Evolutionary conservation across 53 echinoderm and acorn worm species (phyloP).

Genomic region (Patiria pectinifera): DNA sequence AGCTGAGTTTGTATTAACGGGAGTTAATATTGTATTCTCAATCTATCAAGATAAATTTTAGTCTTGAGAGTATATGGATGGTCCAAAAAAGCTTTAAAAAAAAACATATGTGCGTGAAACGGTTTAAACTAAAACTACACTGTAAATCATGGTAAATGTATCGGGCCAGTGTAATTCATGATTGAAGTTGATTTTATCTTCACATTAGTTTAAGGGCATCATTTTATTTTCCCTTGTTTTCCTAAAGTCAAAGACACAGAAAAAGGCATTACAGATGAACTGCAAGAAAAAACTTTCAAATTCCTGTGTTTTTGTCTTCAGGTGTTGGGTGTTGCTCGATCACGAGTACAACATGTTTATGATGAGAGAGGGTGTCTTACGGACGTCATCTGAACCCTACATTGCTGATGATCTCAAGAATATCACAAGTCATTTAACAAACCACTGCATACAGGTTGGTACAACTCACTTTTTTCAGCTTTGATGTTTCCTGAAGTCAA

Average conservation of each 20-base stretch:
- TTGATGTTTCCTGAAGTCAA: background rate
- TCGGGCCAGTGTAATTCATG: no score
- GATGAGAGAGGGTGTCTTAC: slow-evolving; percentile 83
- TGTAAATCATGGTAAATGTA: no score
- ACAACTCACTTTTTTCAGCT: background rate
- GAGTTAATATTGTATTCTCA: no score
- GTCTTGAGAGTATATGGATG: no score
- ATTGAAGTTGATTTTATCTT: no score
- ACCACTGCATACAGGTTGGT: slow-evolving; percentile 86
- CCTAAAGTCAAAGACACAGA: background rate
- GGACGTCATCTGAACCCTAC: slow-evolving; percentile 83
- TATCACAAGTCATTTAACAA: slow-evolving; percentile 79
- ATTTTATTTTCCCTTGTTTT: no score
- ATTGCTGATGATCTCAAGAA: slow-evolving; percentile 63
- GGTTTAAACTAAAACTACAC: no score
- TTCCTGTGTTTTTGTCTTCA: slow-evolving; percentile 15
- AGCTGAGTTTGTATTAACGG: no score
- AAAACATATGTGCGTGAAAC: no score
- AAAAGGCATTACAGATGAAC: background rate
- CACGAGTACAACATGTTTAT: slow-evolving; percentile 80
- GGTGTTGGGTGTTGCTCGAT: slow-evolving; percentile 89
- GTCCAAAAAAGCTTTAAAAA: no score
- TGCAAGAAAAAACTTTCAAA: background rate
- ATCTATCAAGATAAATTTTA: no score
- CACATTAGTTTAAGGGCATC: no score